Conservation (phyloP, 2,113 vertebrate species). For the Pseudorasbora parva region DNA sequence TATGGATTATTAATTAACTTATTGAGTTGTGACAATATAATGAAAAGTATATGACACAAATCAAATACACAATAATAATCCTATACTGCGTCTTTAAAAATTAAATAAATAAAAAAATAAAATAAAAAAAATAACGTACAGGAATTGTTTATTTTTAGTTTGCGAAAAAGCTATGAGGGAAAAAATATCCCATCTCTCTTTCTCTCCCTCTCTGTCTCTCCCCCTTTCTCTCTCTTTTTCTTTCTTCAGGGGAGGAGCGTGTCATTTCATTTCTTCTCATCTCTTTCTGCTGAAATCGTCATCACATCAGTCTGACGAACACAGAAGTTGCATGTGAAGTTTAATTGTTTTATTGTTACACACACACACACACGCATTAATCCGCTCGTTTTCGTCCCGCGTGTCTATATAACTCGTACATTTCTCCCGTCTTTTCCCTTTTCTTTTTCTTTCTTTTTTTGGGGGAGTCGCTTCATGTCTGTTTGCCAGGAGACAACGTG, state of each 20-base stretch:
- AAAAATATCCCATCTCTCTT: too few relatives aligned
- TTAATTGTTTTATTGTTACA: not conserved
- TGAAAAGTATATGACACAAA: not conserved
- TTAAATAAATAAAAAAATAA: too few relatives aligned
- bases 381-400: not conserved
- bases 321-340: not conserved
- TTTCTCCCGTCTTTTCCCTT: not conserved
- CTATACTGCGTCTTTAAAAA: not conserved
- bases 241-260: constrained; percentile 23
- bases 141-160: too few relatives aligned
- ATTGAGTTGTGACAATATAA: too few relatives aligned
- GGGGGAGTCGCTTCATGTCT: constrained; percentile 35
- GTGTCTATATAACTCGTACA: too few relatives aligned
- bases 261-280: constrained; percentile 7
- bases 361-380: not conserved
- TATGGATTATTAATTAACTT: not conserved
- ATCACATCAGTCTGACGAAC: constrained; percentile 13
- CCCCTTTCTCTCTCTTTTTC: not conserved
- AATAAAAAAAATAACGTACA: too few relatives aligned
- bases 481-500: constrained; percentile 31
- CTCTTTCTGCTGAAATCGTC: not conserved
- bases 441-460: not conserved
- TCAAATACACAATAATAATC: not conserved
- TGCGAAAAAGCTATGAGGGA: too few relatives aligned
- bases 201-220: not conserved